Base-by-base conservation (phyloP, 2,113 vertebrate species). In the Siphamia tubifer region DNA sequence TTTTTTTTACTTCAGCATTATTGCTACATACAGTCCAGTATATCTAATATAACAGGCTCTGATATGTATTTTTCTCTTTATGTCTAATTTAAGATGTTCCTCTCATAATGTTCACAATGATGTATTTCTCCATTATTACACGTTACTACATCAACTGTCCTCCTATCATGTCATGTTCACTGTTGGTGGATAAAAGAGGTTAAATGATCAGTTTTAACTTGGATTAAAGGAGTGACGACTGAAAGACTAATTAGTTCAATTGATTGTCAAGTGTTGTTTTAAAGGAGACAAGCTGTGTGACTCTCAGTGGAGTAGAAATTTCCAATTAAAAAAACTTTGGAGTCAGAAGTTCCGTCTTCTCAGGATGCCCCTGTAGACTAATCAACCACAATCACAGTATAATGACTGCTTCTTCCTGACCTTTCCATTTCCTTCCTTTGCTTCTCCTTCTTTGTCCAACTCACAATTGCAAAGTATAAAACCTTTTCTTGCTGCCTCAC, bases 351-450 rank as follows among this genome's bases (percentile, higher is more conserved):
- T 8, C 2, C 4, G 6, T 19, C 15, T 7, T 32, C 31, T 31
- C 6, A 10, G 9, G 36, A 42, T 15, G 1, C 39, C 23, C n/a
- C 34, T 61, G 3, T 13, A 8, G 5, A 35, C 21, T 30, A 19
- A 42, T 42, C 23, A 44, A 8, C 34, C 38, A 4, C 15, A n/a
- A n/a, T n/a, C n/a, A n/a, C 15, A 40, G 15, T 39, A 20, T 23
- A 61, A 38, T 16, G 19, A 34, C 42, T 57, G n/a, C 10, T 53
- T 11, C n/a, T 40, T 19, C 30, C 23, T 51, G 58, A 74, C 60
- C 47, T 79, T 64, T 79, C 20, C 40, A 25, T 39, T 23, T 8
- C 48, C 20, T 42, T 39, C 49, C 7, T 5, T 25, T 23, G 13
- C 1, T 17, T 31, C 16, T 38, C 25, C 62, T 43, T 5, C 31